Evolutionary conservation across 2,888 invertebrate species (phyloP), one percentile per base, ranked within the genome.

Genomic region (Pseudanteris insignis): DNA sequence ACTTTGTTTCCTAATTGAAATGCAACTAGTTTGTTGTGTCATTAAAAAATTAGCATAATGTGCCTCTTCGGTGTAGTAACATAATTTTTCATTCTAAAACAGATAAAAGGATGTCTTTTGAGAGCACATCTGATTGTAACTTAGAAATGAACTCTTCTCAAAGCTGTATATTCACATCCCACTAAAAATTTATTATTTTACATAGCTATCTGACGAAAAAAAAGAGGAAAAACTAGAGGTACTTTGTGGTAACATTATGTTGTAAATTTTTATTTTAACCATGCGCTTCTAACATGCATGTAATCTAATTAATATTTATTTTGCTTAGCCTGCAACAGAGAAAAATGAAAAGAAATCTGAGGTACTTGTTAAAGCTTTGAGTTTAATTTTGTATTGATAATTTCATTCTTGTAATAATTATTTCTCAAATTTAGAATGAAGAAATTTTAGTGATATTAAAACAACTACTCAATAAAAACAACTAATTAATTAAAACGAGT

Each of bases 21-120:
- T 51, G 59, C 36, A 51, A 59, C 59, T 59, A 36, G 51, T 59
- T 59, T 59, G 51, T 47, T 51, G 41, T 59, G 51, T 26, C 51
- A 15, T 10, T 26, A 36, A 34, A 15, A 46, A 51, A 51, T 59
- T 59, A 59, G 33, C 58, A 59, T 51, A 46, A 46, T 14, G 13
- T 30, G 38, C 34, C 15, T 44, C 43, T 58, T 38, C 29, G 44
- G 28, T 48, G n/a, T 36, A 36, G 34, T 9, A 5, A 30, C 29
- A 34, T 43, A 32, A 38, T 32, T 21, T 21, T 32, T 10, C 25
- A 28, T 28, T n/a, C 14, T 24, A 48, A 38, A 48, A 48, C 10
- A 10, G 11, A 33, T 18, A 13, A 37, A 10, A 43, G 30, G 7
- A 32, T 28, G 30, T 41, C 38, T 25, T 38, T 38, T 12, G 4